A percentile compares a stretch with the other conserved stretches of the same genome.
These are phyloP conservation scores for Macrosoma leucophasiata DNA, from an alignment of 2,888 invertebrate genomes.

Conservation along the genomic window DNA sequence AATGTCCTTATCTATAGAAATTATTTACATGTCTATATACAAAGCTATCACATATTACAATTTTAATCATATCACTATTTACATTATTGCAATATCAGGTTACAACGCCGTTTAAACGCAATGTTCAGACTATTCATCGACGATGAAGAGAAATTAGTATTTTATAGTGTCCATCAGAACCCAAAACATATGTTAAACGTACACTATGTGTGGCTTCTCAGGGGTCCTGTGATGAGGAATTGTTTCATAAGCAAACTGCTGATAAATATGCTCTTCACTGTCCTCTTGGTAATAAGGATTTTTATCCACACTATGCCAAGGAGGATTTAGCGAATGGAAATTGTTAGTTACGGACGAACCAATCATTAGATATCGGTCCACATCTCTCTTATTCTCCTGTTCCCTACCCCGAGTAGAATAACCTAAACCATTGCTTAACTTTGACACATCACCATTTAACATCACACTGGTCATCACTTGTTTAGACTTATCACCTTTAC, in stretches of 20 bases:
- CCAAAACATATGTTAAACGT: slow-evolving; percentile 72
- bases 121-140: too few species aligned
- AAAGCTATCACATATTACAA: slow-evolving; percentile 74
- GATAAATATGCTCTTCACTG: slow-evolving; percentile 69
- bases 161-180: slow-evolving; percentile 58
- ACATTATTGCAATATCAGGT: slow-evolving; percentile 73
- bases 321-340: slow-evolving; percentile 69
- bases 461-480: slow-evolving; percentile 73
- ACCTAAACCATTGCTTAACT: slow-evolving; percentile 66
- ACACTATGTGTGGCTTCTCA: slow-evolving; percentile 77
- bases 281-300: slow-evolving; percentile 68
- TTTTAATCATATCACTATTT: slow-evolving; percentile 69
- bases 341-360: slow-evolving; percentile 70
- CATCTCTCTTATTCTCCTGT: slow-evolving; percentile 65
- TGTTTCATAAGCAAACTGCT: slow-evolving; percentile 71
- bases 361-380: slow-evolving; percentile 70
- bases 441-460: slow-evolving; percentile 69
- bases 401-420: slow-evolving; percentile 67
- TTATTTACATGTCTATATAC: slow-evolving; percentile 69
- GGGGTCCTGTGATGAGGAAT: slow-evolving; percentile 71
- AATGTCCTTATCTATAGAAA: slow-evolving; percentile 57
- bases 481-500: slow-evolving; percentile 71
- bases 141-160: too few species aligned
- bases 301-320: slow-evolving; percentile 71
- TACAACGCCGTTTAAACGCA: too few species aligned